Percentiles rank a stretch among this genome's conserved stretches.
phyloP scores from a whole-genome alignment of 2,113 vertebrate species.

The Phrynosoma blainvillii region DNA sequence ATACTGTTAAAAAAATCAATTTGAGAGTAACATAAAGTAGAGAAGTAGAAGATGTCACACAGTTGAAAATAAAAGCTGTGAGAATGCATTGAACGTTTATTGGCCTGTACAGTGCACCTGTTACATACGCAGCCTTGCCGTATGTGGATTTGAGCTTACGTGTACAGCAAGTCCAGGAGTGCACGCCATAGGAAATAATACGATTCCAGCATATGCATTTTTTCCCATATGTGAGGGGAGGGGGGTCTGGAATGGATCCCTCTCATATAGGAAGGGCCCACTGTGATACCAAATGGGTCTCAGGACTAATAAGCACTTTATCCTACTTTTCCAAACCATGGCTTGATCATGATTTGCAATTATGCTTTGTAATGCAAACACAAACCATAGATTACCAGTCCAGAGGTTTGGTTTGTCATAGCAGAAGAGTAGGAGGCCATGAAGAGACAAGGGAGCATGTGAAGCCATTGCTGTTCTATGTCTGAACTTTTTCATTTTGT shows the following conservation, averaged over 20 bases:
- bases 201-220: too few species aligned
- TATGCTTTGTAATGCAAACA: not conserved
- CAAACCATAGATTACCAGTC: not conserved
- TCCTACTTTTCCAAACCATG: not conserved
- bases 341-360: not conserved
- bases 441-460: not conserved
- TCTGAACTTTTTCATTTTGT: not conserved
- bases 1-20: too few species aligned
- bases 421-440: not conserved
- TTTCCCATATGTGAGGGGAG: too few species aligned
- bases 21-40: constrained; percentile 18
- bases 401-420: not conserved
- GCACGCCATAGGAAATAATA: too few species aligned
- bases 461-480: not conserved
- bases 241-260: too few species aligned
- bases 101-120: not conserved
- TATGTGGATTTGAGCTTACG: too few species aligned
- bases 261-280: too few species aligned
- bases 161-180: too few species aligned
- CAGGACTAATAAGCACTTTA: not conserved
- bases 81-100: constrained; percentile 1
- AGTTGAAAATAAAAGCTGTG: constrained; percentile 2
- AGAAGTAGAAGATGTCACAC: not conserved
- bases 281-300: not conserved
- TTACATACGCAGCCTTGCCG: too few species aligned